Evolutionary conservation across 2,113 vertebrate genomes (phyloP).

Genomic region (Chiloscyllium plagiosum): DNA sequence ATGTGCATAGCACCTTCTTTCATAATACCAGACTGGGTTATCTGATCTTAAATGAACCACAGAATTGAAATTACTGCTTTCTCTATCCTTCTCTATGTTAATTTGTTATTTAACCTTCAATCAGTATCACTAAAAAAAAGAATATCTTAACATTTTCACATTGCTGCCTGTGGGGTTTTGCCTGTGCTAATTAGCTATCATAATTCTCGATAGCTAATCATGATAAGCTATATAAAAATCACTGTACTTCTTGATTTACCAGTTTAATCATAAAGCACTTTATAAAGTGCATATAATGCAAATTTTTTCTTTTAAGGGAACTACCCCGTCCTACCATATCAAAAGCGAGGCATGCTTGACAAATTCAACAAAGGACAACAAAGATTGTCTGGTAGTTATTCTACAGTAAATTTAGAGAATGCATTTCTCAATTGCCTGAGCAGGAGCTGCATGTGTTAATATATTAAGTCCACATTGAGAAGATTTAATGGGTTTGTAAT

Average conservation of each 20-base stretch:
- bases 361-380: neutral
- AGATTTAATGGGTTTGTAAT: slow-evolving; percentile 3
- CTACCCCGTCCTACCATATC: neutral
- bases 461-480: neutral
- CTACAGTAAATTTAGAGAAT: neutral
- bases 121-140: neutral
- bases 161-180: neutral
- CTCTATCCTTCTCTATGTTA: neutral
- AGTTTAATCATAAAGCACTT: neutral
- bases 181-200: neutral
- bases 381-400: neutral
- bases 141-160: neutral
- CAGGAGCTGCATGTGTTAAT: neutral
- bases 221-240: neutral
- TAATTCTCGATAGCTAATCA: neutral
- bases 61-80: too few species aligned
- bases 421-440: neutral
- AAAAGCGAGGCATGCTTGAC: too few species aligned
- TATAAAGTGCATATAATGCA: neutral
- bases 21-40: too few species aligned
- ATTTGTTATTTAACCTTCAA: neutral
- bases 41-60: too few species aligned
- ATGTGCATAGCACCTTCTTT: too few species aligned
- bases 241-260: neutral
- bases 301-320: neutral